Conservation (phyloP, 2,113 vertebrate species). For the Thalassarche chlororhynchos region DNA sequence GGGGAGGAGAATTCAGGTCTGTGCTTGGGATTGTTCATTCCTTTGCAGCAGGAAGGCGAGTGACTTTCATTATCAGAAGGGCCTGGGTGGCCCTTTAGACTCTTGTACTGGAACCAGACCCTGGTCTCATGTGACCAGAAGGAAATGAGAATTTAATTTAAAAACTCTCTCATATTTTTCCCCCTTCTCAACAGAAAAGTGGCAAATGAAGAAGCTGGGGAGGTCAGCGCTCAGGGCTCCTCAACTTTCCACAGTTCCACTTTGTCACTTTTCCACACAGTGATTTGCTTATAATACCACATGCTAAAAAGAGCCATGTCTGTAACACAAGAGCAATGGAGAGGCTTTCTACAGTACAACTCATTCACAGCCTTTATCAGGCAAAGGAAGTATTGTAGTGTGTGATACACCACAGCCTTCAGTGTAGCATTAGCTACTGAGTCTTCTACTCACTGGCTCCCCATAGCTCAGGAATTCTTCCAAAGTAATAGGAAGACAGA, state of each 20-base stretch:
- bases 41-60: background rate
- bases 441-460: background rate
- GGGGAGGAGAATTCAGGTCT: background rate
- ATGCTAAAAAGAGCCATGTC: fast-evolving
- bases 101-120: background rate
- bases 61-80: background rate
- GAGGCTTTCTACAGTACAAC: background rate
- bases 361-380: background rate
- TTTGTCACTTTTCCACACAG: background rate
- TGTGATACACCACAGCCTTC: background rate
- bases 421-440: background rate
- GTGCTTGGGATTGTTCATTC: background rate
- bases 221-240: background rate
- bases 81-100: background rate
- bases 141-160: background rate
- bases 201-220: background rate
- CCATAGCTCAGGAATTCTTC: background rate
- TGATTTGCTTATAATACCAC: background rate
- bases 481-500: background rate
- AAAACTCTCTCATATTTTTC: background rate
- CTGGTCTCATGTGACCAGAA: background rate
- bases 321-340: background rate
- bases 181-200: background rate
- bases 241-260: background rate
- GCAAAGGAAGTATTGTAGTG: background rate